Percentiles rank a stretch among this genome's conserved stretches.
Evolutionary conservation across 1,140 invertebrate genomes (phyloP).

Genomic region (Heliconius himera): DNA sequence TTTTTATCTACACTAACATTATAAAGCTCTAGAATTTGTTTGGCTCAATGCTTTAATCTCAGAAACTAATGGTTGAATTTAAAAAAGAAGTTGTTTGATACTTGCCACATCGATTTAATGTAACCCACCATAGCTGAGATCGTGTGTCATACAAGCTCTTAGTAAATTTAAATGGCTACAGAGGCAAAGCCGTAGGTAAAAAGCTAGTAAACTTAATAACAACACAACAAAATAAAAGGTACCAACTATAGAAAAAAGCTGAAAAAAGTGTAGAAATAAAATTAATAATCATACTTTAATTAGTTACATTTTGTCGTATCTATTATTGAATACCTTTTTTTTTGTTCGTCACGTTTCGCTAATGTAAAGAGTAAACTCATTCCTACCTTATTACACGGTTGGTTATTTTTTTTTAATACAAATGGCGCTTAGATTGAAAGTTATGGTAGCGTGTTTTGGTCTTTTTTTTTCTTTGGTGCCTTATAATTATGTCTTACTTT

Average conservation of each 20-base stretch:
- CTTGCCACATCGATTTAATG: no score
- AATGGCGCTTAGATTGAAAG: conserved; percentile 28
- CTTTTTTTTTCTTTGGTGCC: background rate
- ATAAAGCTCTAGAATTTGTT: no score
- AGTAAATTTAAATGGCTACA: no score
- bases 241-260: no score
- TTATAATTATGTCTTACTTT: background rate
- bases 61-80: no score
- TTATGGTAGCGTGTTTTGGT: background rate
- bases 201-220: background rate
- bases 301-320: background rate
- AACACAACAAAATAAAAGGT: background rate
- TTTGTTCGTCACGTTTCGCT: conserved; percentile 27
- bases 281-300: background rate
- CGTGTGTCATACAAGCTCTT: no score
- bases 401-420: conserved; percentile 37
- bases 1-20: no score
- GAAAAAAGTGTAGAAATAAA: background rate
- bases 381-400: conserved; percentile 47
- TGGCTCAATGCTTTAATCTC: no score
- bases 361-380: conserved; percentile 51
- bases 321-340: conserved; percentile 6
- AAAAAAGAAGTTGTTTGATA: no score
- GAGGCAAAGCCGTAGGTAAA: no score
- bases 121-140: no score